These are phyloP conservation scores for Morpho deidamia DNA, from an alignment of 2,888 invertebrate genomes.

Conservation along the genomic window DNA sequence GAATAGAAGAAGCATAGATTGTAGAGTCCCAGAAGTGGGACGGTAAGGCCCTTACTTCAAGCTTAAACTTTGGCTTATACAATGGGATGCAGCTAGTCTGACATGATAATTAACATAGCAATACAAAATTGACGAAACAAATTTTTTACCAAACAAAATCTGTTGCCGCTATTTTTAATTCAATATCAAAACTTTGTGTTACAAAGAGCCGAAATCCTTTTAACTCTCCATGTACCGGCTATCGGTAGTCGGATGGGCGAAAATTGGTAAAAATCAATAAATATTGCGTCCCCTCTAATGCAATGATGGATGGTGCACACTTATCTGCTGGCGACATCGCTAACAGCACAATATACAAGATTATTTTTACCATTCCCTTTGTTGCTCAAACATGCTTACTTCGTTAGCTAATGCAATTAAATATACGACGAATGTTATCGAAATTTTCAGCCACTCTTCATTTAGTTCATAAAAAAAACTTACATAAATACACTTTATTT, in stretches of 20 bases:
- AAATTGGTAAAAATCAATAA: constrained; percentile 63
- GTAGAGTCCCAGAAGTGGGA: too few relatives aligned
- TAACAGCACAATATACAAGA: constrained; percentile 37
- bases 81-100: too few relatives aligned
- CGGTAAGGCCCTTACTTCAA: too few relatives aligned
- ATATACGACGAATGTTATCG: background rate
- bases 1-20: too few relatives aligned
- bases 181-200: constrained; percentile 14
- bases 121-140: background rate
- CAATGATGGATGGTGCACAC: constrained; percentile 63
- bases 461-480: too few relatives aligned
- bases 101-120: background rate
- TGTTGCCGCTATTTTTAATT: constrained; percentile 14
- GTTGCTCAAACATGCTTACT: constrained; percentile 17
- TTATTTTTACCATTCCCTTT: constrained; percentile 32
- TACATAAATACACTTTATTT: too few relatives aligned
- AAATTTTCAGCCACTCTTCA: too few relatives aligned
- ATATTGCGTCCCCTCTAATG: constrained; percentile 58
- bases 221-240: constrained; percentile 24
- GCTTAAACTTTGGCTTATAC: too few relatives aligned
- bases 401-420: constrained; percentile 6
- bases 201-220: constrained; percentile 24
- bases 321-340: constrained; percentile 65
- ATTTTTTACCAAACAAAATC: constrained; percentile 9
- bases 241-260: constrained; percentile 28